Conservation (phyloP, 2,797 vertebrate genomes). For the Sorex maritimensis region DNA sequence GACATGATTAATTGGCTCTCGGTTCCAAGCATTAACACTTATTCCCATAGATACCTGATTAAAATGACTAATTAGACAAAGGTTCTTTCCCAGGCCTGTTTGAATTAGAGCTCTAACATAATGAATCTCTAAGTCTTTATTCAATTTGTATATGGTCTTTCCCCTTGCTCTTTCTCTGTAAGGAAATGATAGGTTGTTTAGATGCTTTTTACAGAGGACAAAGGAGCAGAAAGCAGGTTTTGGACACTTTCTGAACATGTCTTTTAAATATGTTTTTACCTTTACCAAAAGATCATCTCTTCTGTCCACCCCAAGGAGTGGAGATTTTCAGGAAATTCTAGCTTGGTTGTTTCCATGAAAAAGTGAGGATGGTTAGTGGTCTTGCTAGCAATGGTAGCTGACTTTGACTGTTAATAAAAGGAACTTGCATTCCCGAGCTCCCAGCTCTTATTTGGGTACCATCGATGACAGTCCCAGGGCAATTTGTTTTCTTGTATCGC, state of each 20-base stretch:
- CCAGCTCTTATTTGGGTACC: background rate
- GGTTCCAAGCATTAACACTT: constrained; percentile 68
- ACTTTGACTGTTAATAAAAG: background rate
- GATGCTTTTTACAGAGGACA: constrained; percentile 53
- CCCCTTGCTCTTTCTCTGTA: constrained; percentile 20
- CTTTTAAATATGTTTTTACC: background rate
- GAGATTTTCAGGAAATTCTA: constrained; percentile 40
- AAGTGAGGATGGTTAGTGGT: background rate
- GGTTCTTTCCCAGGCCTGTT: constrained; percentile 71
- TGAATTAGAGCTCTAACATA: constrained; percentile 67
- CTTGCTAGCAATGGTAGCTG: constrained; percentile 3
- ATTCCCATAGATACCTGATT: constrained; percentile 73
- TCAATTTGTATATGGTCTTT: constrained; percentile 11
- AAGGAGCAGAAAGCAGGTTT: constrained; percentile 60
- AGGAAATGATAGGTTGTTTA: constrained; percentile 68
- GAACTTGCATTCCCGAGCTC: background rate
- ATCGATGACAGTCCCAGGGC: background rate
- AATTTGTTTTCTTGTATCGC: background rate
- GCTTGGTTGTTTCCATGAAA: background rate
- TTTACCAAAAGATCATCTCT: constrained; percentile 29
- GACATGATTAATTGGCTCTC: constrained; percentile 66
- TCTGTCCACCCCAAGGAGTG: background rate
- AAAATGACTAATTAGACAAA: constrained; percentile 76
- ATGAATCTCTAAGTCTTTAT: constrained; percentile 72
- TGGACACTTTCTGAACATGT: constrained; percentile 44